phyloP scores from a whole-genome alignment of 2,797 vertebrate genomes.

The Sebastes itinus region DNA sequence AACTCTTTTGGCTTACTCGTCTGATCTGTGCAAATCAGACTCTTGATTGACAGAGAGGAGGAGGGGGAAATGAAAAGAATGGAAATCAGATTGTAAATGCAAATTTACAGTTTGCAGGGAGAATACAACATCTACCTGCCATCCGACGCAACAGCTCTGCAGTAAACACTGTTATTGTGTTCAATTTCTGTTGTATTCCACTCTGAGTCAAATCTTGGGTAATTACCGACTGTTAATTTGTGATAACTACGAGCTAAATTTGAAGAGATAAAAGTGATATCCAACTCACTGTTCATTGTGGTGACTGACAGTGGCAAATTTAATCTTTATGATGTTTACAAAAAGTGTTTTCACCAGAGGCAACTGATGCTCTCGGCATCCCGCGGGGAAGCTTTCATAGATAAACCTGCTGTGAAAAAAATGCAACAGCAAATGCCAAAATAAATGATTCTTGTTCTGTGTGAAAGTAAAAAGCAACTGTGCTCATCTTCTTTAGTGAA shows the following conservation, averaged over 20 bases:
- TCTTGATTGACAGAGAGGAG: constrained; percentile 14
- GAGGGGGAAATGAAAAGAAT: constrained; percentile 29
- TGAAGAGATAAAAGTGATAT: constrained; percentile 6
- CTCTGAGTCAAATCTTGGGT: not conserved
- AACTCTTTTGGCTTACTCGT: constrained; percentile 18
- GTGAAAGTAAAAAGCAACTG: not conserved
- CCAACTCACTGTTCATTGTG: not conserved
- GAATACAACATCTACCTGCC: not conserved
- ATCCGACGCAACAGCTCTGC: not conserved
- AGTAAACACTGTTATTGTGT: not conserved
- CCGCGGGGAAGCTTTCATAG: not conserved
- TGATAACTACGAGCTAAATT: not conserved
- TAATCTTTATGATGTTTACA: not conserved
- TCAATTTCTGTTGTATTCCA: not conserved
- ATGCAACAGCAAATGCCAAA: not conserved
- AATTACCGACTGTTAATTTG: not conserved
- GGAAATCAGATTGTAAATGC: constrained; percentile 34
- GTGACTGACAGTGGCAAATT: not conserved
- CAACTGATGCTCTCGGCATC: not conserved
- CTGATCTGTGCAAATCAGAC: constrained; percentile 29
- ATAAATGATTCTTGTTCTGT: not conserved
- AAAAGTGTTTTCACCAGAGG: not conserved
- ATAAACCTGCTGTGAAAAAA: not conserved
- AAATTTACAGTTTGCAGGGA: constrained; percentile 18
- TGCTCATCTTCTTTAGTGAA: not conserved